Base-by-base conservation (phyloP, 1,140 invertebrate species). In the Vollenhovia emeryi region DNA sequence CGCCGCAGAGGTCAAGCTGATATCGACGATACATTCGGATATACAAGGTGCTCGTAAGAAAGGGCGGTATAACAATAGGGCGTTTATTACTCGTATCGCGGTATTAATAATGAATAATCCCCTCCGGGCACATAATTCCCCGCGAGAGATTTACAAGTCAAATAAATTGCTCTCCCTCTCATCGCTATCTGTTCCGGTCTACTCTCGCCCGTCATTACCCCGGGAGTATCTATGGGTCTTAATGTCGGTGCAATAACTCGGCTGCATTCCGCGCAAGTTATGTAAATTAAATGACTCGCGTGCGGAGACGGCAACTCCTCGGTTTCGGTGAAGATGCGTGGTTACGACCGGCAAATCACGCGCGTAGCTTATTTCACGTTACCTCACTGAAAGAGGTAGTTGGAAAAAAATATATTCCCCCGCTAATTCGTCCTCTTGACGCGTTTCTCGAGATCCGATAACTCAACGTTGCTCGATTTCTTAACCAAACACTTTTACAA, bases 121-220 rank as follows among this genome's bases (percentile, higher is more conserved):
- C 48, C 18, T 50, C 9, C 9, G 0, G 0, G 15, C 36, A 33
- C 9, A n/a, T 71, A 71, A 71, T 50, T 71, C 21, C 30, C 18
- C n/a, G 24, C 33, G 27, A 71, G 52, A 43, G 66, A 82, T 82
- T 82, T 82, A 59, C 15, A 73, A 82, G 15, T 50, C 8, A 73
- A 82, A 5, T 50, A 27, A 8, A 2, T 71, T 3, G 18, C 18
- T 40, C 4, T 21, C 3, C 7, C n/a, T 43, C 9, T 64, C 21
- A 76, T 52, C 24, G 18, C 13, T 8, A 9, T 9, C 57, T 9
- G 24, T 78, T 57, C 8, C 57, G 6, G 40, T 45, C 24, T 62
- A 33, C 21, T 62, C 24, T 62, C 24, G 4, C 3, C 21, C 15
- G 33, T 36, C 21, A 62, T 21, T 40, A 43, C 40, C 27, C 45